Conservation (phyloP, 2,797 vertebrate genomes). For the Dermochelys coriacea region DNA sequence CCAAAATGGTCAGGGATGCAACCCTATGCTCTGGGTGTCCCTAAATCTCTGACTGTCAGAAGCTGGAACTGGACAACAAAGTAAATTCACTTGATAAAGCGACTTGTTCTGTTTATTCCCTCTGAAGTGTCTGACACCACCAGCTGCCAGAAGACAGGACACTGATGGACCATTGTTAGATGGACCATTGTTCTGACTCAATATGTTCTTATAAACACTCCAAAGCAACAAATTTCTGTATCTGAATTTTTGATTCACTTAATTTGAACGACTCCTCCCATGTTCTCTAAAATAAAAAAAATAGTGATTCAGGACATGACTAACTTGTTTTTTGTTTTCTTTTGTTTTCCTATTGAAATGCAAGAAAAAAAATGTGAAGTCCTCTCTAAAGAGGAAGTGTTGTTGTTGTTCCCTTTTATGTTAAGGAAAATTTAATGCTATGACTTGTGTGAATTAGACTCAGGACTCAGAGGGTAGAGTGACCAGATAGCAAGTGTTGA, state of each 20-base stretch:
- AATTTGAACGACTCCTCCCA: neutral
- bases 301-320: neutral
- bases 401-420: neutral
- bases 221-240: neutral
- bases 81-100: too few species aligned
- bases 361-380: neutral
- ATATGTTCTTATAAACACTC: neutral
- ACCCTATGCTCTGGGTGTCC: too few species aligned
- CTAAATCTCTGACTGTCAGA: too few species aligned
- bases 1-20: too few species aligned
- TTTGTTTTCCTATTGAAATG: neutral
- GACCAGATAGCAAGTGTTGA: too few species aligned
- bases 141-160: too few species aligned
- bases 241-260: conserved; percentile 16
- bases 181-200: neutral
- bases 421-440: neutral
- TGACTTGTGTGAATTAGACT: neutral
- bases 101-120: too few species aligned
- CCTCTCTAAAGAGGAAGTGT: neutral
- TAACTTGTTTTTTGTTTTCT: neutral
- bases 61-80: too few species aligned
- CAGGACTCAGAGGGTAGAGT: too few species aligned
- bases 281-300: neutral
- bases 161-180: too few species aligned
- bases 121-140: too few species aligned